phyloP scores from a whole-genome alignment of 2,888 invertebrate species.

The Lamproptera curius region DNA sequence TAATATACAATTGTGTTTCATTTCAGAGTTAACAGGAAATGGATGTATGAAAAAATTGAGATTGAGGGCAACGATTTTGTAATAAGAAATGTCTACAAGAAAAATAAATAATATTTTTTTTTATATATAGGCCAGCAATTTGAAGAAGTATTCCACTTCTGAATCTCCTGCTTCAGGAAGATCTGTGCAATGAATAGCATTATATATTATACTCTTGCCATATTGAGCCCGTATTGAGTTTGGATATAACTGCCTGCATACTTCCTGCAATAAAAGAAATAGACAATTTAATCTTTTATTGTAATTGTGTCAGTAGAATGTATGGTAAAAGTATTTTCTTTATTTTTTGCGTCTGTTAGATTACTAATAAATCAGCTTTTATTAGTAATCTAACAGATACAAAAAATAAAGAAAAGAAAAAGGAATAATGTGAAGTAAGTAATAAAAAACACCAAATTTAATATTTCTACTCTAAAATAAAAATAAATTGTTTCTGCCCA shows the following conservation, averaged over 20 bases:
- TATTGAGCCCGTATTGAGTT: slow-evolving; percentile 89
- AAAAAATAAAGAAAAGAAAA: too few relatives aligned
- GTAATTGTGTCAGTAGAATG: too few relatives aligned
- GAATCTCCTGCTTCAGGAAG: slow-evolving; percentile 89
- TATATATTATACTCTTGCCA: slow-evolving; percentile 87
- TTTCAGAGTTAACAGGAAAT: slow-evolving; percentile 84
- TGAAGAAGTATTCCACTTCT: slow-evolving; percentile 89
- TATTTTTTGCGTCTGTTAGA: too few relatives aligned
- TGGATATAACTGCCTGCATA: slow-evolving; percentile 84
- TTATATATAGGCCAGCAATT: slow-evolving; percentile 68
- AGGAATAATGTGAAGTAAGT: background rate
- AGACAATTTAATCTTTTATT: background rate
- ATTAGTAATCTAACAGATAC: too few relatives aligned
- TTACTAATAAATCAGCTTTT: too few relatives aligned
- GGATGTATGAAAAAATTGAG: slow-evolving; percentile 87
- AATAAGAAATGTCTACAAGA: slow-evolving; percentile 78
- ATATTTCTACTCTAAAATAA: too few relatives aligned
- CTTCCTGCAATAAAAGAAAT: slow-evolving; percentile 39
- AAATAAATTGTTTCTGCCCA: too few relatives aligned
- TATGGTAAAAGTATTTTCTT: too few relatives aligned
- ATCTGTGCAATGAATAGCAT: slow-evolving; percentile 96
- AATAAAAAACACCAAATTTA: background rate
- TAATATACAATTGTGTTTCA: slow-evolving; percentile 1
- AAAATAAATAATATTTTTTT: slow-evolving; percentile 35
- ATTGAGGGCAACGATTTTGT: slow-evolving; percentile 87